phyloP scores from a whole-genome alignment of 1,140 invertebrate genomes.

The Chrysoperla carnea region DNA sequence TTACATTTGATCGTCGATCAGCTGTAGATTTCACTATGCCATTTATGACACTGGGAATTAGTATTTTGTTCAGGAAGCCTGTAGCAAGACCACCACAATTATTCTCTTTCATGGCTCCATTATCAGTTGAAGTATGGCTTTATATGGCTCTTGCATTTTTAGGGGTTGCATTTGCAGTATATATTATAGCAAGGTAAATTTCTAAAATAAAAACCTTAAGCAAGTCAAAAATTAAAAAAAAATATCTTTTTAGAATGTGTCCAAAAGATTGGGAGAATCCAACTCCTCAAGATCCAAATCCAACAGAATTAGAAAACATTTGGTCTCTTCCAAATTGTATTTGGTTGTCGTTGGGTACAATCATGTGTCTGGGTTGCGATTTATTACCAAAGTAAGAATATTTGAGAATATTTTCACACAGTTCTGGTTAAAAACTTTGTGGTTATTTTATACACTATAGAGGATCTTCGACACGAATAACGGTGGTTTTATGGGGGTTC shows the following conservation, averaged over 20 bases:
- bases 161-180: conserved; percentile 69
- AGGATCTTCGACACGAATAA: conserved; percentile 55
- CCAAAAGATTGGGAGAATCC: conserved; percentile 80
- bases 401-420: no score
- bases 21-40: conserved; percentile 82
- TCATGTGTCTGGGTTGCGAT: conserved; percentile 66
- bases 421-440: no score
- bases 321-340: conserved; percentile 57
- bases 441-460: conserved; percentile 26
- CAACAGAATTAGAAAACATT: conserved; percentile 59
- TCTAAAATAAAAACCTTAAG: no score
- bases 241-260: conserved; percentile 47
- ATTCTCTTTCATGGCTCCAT: conserved; percentile 74
- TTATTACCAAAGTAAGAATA: conserved; percentile 53
- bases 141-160: conserved; percentile 80
- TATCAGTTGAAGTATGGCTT: conserved; percentile 84
- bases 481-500: conserved; percentile 87
- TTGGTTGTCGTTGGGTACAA: conserved; percentile 62
- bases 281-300: conserved; percentile 64
- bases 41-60: conserved; percentile 76
- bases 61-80: conserved; percentile 60
- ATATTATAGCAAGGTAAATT: conserved; percentile 66
- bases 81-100: conserved; percentile 50
- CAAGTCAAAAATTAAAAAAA: not conserved
- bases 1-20: conserved; percentile 67